Evolutionary conservation across 2,888 invertebrate genomes (phyloP).

Genomic region (Odontomyia ornata): DNA sequence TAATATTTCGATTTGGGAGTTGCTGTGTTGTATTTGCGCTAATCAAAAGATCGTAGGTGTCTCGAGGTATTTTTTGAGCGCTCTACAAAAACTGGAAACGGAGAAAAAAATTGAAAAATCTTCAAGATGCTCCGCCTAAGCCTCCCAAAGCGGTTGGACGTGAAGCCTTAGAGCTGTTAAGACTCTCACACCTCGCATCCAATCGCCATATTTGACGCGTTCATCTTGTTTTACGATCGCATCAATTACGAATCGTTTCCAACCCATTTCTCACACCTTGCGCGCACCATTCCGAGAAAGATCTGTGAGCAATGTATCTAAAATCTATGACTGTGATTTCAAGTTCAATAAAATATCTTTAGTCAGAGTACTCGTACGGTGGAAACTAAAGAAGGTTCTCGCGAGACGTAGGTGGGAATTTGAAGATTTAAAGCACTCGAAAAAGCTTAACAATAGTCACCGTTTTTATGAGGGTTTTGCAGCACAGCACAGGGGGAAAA

Average conservation of each 20-base stretch:
- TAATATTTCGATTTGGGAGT: conserved; percentile 27
- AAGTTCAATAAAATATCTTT: background rate
- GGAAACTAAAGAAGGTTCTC: too few relatives aligned
- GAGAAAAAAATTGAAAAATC: background rate
- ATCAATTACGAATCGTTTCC: conserved; percentile 18
- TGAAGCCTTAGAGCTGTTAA: background rate
- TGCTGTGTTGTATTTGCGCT: background rate
- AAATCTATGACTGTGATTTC: conserved; percentile 16
- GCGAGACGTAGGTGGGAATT: conserved; percentile 22
- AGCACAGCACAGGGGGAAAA: background rate
- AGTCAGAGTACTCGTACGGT: too few relatives aligned
- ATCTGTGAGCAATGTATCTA: conserved; percentile 34
- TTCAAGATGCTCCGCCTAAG: background rate
- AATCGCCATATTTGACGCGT: conserved; percentile 27
- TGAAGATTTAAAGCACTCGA: background rate
- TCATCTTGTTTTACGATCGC: conserved; percentile 35
- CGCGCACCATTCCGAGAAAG: background rate
- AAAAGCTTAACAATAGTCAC: conserved; percentile 33
- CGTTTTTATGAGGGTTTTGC: conserved; percentile 16
- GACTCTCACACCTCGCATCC: background rate
- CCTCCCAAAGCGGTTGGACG: background rate
- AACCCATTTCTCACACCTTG: conserved; percentile 37
- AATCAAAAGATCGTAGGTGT: conserved; percentile 2
- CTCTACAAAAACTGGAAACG: background rate
- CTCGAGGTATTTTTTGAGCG: background rate